A percentile compares a stretch with the other conserved stretches of the same genome.
Evolutionary conservation across 2,888 invertebrate genomes (phyloP).

Genomic region (Tipula helvola): DNA sequence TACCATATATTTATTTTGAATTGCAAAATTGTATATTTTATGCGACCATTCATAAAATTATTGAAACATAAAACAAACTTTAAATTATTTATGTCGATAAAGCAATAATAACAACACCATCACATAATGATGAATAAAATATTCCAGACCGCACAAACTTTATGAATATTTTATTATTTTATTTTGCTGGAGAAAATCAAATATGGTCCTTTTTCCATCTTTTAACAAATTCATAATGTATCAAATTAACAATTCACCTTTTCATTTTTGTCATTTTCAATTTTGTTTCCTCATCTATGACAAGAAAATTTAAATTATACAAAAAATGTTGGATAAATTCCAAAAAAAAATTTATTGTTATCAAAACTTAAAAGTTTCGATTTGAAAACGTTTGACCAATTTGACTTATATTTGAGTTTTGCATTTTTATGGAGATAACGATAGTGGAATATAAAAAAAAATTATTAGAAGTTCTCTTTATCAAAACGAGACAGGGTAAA

Average conservation of each 20-base stretch:
- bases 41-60: too few species aligned
- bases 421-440: too few species aligned
- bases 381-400: background rate
- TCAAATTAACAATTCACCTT: background rate
- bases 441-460: too few species aligned
- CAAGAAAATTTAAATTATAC: background rate
- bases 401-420: background rate
- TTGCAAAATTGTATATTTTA: too few species aligned
- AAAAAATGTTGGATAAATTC: background rate
- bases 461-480: too few species aligned
- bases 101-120: background rate
- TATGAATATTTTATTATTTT: background rate
- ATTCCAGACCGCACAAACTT: background rate
- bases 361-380: background rate
- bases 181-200: background rate
- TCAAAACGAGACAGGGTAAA: too few species aligned
- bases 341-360: background rate
- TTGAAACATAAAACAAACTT: too few species aligned
- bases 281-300: background rate
- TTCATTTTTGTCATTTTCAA: background rate
- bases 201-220: background rate
- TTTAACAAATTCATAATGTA: background rate
- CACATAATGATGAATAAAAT: background rate
- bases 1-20: too few species aligned
- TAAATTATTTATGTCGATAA: background rate